Evolutionary conservation across 2,888 invertebrate species (phyloP).

Genomic region (Lordiphosa fenestrarum): DNA sequence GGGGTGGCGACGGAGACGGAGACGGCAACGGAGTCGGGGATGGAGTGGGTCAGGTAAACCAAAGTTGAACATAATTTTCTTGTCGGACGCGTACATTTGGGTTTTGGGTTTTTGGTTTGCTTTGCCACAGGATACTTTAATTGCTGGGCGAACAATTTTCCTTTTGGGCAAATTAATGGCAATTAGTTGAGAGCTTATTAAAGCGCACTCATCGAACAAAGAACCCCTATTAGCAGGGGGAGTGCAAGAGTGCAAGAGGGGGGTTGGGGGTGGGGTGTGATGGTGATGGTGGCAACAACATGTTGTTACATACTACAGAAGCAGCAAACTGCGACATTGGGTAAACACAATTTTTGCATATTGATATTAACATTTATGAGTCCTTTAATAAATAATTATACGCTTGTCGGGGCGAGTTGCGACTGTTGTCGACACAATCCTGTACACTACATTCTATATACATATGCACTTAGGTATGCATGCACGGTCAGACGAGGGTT

Average conservation of each 20-base stretch:
- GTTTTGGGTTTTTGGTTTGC: constrained; percentile 27
- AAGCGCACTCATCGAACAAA: background rate
- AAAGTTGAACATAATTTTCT: constrained; percentile 56
- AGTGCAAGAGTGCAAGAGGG: too few species aligned
- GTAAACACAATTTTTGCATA: constrained; percentile 32
- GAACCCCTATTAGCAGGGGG: background rate
- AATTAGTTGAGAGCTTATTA: constrained; percentile 7
- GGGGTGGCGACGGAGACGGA: constrained; percentile 9
- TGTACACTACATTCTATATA: background rate
- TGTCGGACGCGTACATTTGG: constrained; percentile 4
- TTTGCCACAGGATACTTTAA: background rate
- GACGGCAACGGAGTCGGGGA: too few species aligned
- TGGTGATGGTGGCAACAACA: too few species aligned
- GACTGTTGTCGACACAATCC: constrained; percentile 2
- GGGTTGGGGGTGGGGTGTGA: too few species aligned
- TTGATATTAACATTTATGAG: constrained; percentile 69
- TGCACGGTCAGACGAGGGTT: too few species aligned
- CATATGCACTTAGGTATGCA: too few species aligned
- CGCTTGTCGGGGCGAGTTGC: background rate
- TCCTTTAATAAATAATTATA: constrained; percentile 65
- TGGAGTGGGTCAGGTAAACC: constrained; percentile 36
- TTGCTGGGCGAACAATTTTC: background rate
- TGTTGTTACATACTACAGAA: constrained; percentile 1
- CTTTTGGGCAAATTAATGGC: constrained; percentile 5
- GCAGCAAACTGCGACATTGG: constrained; percentile 1